These are phyloP conservation scores for Microtus montanus DNA, from an alignment of 2,113 vertebrate genomes.

Conservation along the genomic window DNA sequence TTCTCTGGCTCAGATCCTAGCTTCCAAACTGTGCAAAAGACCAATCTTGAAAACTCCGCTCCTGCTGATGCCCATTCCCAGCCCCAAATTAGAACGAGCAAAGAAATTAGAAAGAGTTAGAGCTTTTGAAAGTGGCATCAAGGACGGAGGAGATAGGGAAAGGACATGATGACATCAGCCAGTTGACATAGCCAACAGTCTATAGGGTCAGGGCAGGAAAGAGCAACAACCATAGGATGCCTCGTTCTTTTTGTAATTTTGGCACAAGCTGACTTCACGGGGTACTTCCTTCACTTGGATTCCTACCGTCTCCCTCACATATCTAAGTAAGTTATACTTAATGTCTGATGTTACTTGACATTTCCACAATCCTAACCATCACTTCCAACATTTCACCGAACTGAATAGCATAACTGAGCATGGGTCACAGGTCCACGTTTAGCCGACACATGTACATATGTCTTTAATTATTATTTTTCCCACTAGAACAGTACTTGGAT, in stretches of 20 bases:
- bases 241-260: neutral
- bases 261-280: neutral
- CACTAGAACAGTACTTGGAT: slow-evolving; percentile 27
- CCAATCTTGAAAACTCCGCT: neutral
- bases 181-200: neutral
- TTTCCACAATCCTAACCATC: slow-evolving; percentile 58
- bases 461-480: slow-evolving; percentile 65
- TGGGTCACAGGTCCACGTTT: slow-evolving; percentile 53
- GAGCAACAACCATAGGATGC: neutral
- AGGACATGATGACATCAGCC: neutral
- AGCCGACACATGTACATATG: slow-evolving; percentile 35
- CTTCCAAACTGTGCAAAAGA: slow-evolving; percentile 51
- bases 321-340: slow-evolving; percentile 18
- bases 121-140: neutral
- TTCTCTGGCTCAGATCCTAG: slow-evolving; percentile 27
- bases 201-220: neutral
- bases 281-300: neutral
- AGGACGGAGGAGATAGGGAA: neutral
- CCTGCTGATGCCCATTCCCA: neutral
- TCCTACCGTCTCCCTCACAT: slow-evolving; percentile 20
- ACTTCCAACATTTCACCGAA: slow-evolving; percentile 49
- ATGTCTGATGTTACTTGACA: slow-evolving; percentile 14
- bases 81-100: slow-evolving; percentile 36
- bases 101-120: neutral
- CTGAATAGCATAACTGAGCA: slow-evolving; percentile 56